These are phyloP conservation scores for Leucoraja ocellata DNA, from an alignment of 2,797 vertebrate genomes.

Conservation along the genomic window DNA sequence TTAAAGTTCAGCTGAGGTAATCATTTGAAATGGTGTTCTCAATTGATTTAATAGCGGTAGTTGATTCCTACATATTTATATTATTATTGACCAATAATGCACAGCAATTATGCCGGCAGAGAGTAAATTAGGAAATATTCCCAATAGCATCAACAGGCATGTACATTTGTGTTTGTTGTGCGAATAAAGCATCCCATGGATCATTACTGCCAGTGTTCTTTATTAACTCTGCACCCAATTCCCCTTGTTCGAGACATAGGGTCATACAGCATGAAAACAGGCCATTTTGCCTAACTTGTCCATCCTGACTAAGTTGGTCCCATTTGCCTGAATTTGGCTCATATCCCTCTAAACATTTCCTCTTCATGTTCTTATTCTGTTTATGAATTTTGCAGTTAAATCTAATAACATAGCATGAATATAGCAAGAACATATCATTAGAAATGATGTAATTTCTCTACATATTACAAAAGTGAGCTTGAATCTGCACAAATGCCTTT, in stretches of 20 bases:
- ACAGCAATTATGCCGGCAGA: neutral
- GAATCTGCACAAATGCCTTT: conserved; percentile 10
- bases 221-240: neutral
- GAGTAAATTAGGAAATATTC: neutral
- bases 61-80: neutral
- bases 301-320: too few relatives aligned
- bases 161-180: neutral
- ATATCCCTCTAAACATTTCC: too few relatives aligned
- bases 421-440: too few relatives aligned
- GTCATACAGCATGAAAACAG: too few relatives aligned
- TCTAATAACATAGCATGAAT: neutral
- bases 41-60: neutral
- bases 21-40: neutral
- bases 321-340: too few relatives aligned
- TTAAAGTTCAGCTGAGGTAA: neutral
- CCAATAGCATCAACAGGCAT: neutral
- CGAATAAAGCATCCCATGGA: neutral
- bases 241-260: neutral
- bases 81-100: neutral
- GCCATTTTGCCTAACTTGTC: too few relatives aligned
- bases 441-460: neutral
- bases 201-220: neutral
- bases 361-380: too few relatives aligned
- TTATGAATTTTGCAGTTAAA: neutral
- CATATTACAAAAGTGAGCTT: neutral